Percentiles rank a stretch among this genome's conserved stretches.
These are phyloP conservation scores for Colaptes auratus DNA, from an alignment of 2,113 vertebrate species.

Conservation along the genomic window DNA sequence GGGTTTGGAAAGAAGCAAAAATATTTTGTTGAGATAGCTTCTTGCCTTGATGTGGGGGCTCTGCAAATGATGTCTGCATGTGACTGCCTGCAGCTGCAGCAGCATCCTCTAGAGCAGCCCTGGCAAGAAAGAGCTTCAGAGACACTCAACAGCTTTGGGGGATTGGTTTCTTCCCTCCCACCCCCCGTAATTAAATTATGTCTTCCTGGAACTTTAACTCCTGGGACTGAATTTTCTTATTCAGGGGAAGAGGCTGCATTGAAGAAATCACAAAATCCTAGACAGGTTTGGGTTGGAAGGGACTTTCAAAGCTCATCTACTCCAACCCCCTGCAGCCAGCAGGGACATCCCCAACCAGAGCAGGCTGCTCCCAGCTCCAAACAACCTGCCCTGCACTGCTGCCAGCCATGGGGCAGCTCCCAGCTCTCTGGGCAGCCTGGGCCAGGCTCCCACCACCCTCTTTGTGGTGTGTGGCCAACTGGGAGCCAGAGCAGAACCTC, in stretches of 20 bases:
- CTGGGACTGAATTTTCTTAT: background rate
- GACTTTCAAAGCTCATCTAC: too few relatives aligned
- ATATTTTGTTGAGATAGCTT: background rate
- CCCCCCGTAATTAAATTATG: background rate
- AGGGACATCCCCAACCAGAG: too few relatives aligned
- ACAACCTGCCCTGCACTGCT: too few relatives aligned
- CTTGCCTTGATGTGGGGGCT: background rate
- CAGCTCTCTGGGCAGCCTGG: too few relatives aligned
- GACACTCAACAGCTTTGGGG: background rate
- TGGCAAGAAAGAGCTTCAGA: background rate
- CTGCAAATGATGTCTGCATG: background rate
- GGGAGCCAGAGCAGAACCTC: too few relatives aligned
- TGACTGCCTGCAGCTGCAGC: background rate
- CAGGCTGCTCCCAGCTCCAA: too few relatives aligned
- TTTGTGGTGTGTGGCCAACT: too few relatives aligned
- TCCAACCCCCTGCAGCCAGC: too few relatives aligned
- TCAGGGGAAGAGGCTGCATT: background rate
- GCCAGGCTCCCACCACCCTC: too few relatives aligned
- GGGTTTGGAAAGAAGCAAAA: background rate
- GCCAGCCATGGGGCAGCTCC: too few relatives aligned
- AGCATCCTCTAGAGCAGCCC: background rate
- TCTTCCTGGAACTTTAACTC: background rate
- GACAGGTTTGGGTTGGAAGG: too few relatives aligned
- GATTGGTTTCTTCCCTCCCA: fast-evolving
- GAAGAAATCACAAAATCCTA: background rate